These are phyloP conservation scores for Eumacrocentrus americanus DNA, from an alignment of 2,888 invertebrate species.

Conservation along the genomic window DNA sequence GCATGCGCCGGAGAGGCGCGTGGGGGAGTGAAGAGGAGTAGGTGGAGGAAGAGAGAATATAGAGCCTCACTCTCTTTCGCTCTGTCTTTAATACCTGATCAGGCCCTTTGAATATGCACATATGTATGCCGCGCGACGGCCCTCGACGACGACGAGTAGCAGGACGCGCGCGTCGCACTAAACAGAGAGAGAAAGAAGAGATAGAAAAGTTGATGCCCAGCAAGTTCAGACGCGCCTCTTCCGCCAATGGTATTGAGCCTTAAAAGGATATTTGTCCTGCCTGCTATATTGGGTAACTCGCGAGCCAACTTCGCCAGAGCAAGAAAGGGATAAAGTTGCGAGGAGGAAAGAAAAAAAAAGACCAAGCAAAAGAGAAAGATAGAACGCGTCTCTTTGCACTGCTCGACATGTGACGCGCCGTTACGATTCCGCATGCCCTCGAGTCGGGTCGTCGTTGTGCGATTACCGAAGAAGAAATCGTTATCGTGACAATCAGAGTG, in stretches of 20 bases:
- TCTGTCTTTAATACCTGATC: not conserved
- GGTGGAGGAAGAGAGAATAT: not conserved
- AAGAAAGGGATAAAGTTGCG: constrained; percentile 31
- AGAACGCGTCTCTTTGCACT: too few species aligned
- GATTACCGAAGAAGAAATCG: constrained; percentile 45
- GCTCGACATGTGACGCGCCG: too few species aligned
- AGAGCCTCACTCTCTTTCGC: not conserved
- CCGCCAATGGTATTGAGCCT: constrained; percentile 50
- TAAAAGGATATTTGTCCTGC: constrained; percentile 57
- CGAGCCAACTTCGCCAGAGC: constrained; percentile 39
- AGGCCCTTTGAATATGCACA: constrained; percentile 9
- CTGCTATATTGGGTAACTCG: constrained; percentile 56
- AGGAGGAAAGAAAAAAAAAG: constrained; percentile 40
- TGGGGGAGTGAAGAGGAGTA: not conserved
- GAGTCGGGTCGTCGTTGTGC: constrained; percentile 1
- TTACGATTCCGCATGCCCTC: constrained; percentile 22
- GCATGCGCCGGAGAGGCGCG: not conserved
- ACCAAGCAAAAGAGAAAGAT: constrained; percentile 50
- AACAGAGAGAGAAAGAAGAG: not conserved
- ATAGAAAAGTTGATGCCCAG: constrained; percentile 26
- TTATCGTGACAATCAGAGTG: constrained; percentile 54
- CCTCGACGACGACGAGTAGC: not conserved
- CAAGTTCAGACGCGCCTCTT: constrained; percentile 33
- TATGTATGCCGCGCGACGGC: not conserved
- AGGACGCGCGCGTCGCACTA: not conserved